Conservation (phyloP, 2,113 vertebrate species). For the Brachirus orientalis region DNA sequence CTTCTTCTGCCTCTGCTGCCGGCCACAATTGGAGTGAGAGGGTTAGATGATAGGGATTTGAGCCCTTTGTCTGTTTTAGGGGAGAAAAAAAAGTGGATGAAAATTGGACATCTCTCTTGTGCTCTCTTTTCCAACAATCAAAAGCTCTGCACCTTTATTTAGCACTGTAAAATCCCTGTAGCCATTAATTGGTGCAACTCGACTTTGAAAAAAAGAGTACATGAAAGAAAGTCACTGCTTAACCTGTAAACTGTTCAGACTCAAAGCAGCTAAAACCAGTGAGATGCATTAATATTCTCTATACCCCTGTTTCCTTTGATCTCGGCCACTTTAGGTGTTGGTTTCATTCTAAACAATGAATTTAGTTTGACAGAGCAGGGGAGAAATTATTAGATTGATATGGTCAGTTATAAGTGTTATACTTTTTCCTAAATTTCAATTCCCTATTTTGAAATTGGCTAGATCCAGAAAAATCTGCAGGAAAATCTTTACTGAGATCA, state of each 20-base stretch:
- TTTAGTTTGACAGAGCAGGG: slow-evolving; percentile 21
- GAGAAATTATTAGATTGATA: slow-evolving; percentile 15
- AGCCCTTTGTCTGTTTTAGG: slow-evolving; percentile 22
- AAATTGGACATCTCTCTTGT: slow-evolving; percentile 45
- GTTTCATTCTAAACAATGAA: slow-evolving; percentile 9
- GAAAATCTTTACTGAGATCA: slow-evolving; percentile 55
- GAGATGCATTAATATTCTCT: slow-evolving; percentile 16
- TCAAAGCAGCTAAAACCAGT: slow-evolving; percentile 27
- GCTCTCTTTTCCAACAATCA: slow-evolving; percentile 31
- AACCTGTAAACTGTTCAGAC: slow-evolving; percentile 17
- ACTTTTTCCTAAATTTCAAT: slow-evolving; percentile 49
- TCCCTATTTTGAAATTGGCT: slow-evolving; percentile 70
- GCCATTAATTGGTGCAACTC: neutral
- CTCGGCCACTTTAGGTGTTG: slow-evolving; percentile 23
- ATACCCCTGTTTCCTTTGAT: slow-evolving; percentile 18
- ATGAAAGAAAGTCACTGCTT: slow-evolving; percentile 33
- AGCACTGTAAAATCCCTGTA: neutral
- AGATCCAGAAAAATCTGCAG: slow-evolving; percentile 41
- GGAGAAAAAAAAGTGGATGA: slow-evolving; percentile 23
- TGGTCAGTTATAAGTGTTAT: slow-evolving; percentile 30
- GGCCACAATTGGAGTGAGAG: slow-evolving; percentile 34
- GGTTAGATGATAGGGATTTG: slow-evolving; percentile 24
- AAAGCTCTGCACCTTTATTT: neutral
- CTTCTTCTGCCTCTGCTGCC: slow-evolving; percentile 41
- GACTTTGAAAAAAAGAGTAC: slow-evolving; percentile 41